phyloP scores from a whole-genome alignment of 2,888 invertebrate genomes.

The Apamea monoglypha region DNA sequence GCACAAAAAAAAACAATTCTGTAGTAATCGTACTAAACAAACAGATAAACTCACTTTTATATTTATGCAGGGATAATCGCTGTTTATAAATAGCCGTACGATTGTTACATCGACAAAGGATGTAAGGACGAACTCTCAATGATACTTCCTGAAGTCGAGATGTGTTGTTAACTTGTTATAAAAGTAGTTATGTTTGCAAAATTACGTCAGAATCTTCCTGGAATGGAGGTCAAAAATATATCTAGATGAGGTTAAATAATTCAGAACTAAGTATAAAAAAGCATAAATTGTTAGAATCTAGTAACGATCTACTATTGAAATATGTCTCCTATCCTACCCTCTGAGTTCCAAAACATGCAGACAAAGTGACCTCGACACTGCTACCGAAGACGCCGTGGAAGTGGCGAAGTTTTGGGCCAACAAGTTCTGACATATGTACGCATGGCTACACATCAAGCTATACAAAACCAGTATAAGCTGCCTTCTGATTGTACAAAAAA shows the following conservation, averaged over 20 bases:
- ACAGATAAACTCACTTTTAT: slow-evolving; percentile 3
- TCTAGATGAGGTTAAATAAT: background rate
- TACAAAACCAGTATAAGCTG: too few species aligned
- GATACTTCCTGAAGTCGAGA: slow-evolving; percentile 42
- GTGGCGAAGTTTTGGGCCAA: too few species aligned
- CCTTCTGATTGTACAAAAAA: too few species aligned
- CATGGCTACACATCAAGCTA: too few species aligned
- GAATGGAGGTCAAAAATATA: background rate
- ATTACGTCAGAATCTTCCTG: slow-evolving; percentile 31
- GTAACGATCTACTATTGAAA: background rate
- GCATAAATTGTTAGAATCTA: background rate
- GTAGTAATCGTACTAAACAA: background rate
- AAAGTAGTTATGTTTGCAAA: slow-evolving; percentile 16
- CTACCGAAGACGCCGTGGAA: too few species aligned
- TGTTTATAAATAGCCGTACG: slow-evolving; percentile 12
- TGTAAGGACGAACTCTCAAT: slow-evolving; percentile 48
- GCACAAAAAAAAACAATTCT: background rate
- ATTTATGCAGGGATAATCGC: slow-evolving; percentile 24
- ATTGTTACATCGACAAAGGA: slow-evolving; percentile 46
- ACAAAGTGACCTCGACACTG: too few species aligned
- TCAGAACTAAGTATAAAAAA: background rate
- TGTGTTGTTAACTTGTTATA: background rate
- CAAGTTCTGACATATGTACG: too few species aligned
- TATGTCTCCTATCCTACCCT: too few species aligned
- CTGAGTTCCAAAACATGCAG: too few species aligned